A percentile compares a stretch with the other conserved stretches of the same genome.
These are phyloP conservation scores for Elephas maximus DNA, from an alignment of 2,113 vertebrate species.

Conservation along the genomic window DNA sequence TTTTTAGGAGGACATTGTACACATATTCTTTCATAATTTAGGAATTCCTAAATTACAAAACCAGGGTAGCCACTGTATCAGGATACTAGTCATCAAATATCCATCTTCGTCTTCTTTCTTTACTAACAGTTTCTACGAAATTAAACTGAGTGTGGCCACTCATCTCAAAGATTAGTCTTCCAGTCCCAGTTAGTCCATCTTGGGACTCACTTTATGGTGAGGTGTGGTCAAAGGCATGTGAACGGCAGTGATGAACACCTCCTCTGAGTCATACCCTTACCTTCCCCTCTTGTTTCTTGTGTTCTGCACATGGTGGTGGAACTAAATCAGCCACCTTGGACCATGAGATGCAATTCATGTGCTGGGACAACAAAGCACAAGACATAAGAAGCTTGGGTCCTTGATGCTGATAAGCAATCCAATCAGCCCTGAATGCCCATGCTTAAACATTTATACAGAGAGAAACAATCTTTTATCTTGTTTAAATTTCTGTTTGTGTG, in stretches of 20 bases:
- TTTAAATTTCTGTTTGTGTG: neutral
- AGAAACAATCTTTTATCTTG: neutral
- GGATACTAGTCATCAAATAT: neutral
- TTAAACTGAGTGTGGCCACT: accelerated
- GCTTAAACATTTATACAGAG: neutral
- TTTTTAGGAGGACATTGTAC: neutral
- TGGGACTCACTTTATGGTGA: too few species aligned
- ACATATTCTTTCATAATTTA: neutral
- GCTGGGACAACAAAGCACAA: neutral
- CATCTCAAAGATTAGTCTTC: neutral
- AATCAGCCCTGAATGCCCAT: neutral
- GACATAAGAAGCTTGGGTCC: neutral
- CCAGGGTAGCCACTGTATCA: neutral
- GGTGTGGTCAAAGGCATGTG: too few species aligned
- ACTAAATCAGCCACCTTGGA: neutral
- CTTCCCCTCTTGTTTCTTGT: neutral
- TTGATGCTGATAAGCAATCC: neutral
- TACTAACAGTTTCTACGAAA: neutral
- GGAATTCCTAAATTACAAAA: neutral
- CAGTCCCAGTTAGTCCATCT: neutral
- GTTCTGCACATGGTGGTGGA: neutral
- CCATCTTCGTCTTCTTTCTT: neutral
- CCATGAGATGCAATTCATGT: neutral
- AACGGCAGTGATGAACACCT: too few species aligned
- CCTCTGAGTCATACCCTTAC: neutral